Conservation (phyloP, 2,888 invertebrate species). For the Chaitophorus viminalis region DNA sequence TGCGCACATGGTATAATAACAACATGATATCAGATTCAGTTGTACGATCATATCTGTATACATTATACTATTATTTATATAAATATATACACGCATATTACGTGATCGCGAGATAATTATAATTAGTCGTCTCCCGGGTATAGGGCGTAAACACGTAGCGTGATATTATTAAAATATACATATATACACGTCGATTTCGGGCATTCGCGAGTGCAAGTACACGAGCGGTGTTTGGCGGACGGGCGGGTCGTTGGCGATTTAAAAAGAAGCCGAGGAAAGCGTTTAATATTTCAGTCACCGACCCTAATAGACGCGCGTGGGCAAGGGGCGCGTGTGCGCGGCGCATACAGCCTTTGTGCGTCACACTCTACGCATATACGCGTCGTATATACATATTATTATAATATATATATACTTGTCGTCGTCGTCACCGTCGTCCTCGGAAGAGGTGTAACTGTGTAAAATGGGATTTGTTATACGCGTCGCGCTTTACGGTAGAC, state of each 20-base stretch:
- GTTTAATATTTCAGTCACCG: conserved; percentile 57
- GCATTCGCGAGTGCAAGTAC: neutral
- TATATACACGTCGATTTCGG: neutral
- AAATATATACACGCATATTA: neutral
- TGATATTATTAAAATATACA: too few relatives aligned
- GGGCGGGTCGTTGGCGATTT: neutral
- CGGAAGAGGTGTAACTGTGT: conserved; percentile 58
- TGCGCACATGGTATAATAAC: too few relatives aligned
- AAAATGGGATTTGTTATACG: conserved; percentile 50
- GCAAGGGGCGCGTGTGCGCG: neutral
- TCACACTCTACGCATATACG: conserved; percentile 48
- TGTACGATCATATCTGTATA: too few relatives aligned
- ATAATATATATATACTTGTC: too few relatives aligned
- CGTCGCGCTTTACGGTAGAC: conserved; percentile 23
- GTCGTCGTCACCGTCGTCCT: neutral
- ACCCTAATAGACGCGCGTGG: conserved; percentile 40
- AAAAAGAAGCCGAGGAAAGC: neutral
- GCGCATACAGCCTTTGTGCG: conserved; percentile 46
- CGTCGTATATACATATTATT: neutral
- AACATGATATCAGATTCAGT: too few relatives aligned
- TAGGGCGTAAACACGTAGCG: neutral
- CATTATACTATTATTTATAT: too few relatives aligned
- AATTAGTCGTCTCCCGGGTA: conserved; percentile 15
- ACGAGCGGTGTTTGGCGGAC: neutral
- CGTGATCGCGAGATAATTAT: neutral